Evolutionary conservation across 1,140 invertebrate genomes (phyloP).

Genomic region (Brachionus manjavacas): DNA sequence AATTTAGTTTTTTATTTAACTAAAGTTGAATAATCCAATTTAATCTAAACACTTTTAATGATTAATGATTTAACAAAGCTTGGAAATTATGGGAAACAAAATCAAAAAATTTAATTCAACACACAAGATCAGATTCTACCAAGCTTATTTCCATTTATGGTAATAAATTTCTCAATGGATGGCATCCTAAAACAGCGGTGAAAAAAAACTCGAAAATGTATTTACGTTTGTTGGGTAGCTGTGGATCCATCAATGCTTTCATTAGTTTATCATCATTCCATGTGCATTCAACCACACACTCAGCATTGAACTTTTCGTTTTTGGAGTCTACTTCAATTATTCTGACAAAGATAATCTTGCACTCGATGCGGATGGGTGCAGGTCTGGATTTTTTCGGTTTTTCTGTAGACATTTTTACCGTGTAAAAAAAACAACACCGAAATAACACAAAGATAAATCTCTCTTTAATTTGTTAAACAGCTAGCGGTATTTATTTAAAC

Average conservation of each 20-base stretch:
- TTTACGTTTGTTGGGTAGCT: background rate
- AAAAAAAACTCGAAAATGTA: background rate
- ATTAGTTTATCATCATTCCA: conserved; percentile 43
- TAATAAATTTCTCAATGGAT: no score
- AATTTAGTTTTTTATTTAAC: no score
- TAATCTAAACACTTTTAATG: no score
- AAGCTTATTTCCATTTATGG: background rate
- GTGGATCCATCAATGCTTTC: background rate
- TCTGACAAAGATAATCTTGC: conserved; percentile 44
- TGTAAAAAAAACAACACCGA: background rate
- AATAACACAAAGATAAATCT: background rate
- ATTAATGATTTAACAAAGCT: no score
- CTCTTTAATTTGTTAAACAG: background rate
- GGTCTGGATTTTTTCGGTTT: background rate
- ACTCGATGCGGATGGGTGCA: background rate
- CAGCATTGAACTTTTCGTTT: conserved; percentile 44
- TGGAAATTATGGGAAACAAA: no score
- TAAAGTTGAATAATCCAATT: no score
- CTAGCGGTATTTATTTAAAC: background rate
- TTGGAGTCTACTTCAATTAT: conserved; percentile 45
- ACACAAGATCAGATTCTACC: no score
- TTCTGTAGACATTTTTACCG: background rate
- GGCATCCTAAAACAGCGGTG: no score
- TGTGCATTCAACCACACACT: conserved; percentile 42
- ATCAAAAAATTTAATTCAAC: no score